phyloP scores from a whole-genome alignment of 1,140 invertebrate genomes.

The Diploscapter pachys region DNA sequence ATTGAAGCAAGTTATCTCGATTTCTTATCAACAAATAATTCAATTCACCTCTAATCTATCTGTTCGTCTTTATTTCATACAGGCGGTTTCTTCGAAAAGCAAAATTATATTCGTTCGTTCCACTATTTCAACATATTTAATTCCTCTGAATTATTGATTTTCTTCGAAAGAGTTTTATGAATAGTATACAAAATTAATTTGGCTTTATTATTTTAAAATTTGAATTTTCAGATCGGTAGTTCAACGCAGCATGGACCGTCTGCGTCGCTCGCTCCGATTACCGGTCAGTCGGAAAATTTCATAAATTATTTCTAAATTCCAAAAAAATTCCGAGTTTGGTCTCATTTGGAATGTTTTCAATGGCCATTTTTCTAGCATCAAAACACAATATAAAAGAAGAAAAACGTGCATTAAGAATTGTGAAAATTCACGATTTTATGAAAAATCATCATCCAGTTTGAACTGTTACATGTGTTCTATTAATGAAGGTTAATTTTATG shows the following conservation, averaged over 20 bases:
- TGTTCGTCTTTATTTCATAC: too few relatives aligned
- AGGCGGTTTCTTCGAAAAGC: too few relatives aligned
- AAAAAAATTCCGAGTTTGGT: constrained; percentile 1
- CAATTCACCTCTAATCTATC: too few relatives aligned
- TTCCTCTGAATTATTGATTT: too few relatives aligned
- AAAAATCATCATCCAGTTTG: neutral
- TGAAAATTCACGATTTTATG: neutral
- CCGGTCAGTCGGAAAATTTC: constrained; percentile 74
- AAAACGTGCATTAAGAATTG: neutral
- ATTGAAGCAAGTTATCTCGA: too few relatives aligned
- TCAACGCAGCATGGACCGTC: constrained; percentile 73
- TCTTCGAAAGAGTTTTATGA: too few relatives aligned
- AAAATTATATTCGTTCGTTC: too few relatives aligned
- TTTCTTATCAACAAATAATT: too few relatives aligned
- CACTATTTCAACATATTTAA: too few relatives aligned
- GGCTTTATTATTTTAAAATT: too few relatives aligned
- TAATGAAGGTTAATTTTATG: neutral
- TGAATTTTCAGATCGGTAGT: constrained; percentile 43
- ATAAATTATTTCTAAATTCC: constrained; percentile 1
- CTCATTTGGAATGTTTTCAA: neutral
- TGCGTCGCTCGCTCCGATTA: constrained; percentile 84
- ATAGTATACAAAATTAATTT: too few relatives aligned
- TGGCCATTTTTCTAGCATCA: neutral
- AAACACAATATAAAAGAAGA: neutral
- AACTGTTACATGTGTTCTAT: neutral